Conservation (phyloP, 2,113 vertebrate species). For the Cichladusa arquata region DNA sequence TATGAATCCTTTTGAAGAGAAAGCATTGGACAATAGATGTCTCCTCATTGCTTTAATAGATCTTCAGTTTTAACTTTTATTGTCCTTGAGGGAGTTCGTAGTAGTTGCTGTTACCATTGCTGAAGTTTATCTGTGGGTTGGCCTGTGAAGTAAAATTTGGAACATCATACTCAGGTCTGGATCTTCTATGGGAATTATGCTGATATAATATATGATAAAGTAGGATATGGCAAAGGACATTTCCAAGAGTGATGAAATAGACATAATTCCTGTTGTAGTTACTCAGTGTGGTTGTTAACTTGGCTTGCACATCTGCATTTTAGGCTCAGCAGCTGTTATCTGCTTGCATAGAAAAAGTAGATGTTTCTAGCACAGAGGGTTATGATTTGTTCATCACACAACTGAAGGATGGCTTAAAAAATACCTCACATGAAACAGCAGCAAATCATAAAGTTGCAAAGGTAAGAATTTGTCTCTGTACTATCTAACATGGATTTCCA, state of each 20-base stretch:
- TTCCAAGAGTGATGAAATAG: neutral
- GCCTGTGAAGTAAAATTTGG: neutral
- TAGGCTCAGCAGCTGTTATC: slow-evolving; percentile 96
- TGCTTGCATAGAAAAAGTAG: slow-evolving; percentile 95
- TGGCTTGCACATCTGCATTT: neutral
- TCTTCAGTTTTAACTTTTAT: neutral
- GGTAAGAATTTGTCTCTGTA: slow-evolving; percentile 73
- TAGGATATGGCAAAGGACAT: neutral
- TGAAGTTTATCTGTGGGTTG: neutral
- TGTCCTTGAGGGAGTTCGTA: neutral
- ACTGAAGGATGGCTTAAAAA: slow-evolving; percentile 98
- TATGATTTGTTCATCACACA: slow-evolving; percentile 96
- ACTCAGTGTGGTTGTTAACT: neutral
- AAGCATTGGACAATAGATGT: neutral
- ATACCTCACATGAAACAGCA: slow-evolving; percentile 98
- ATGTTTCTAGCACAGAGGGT: slow-evolving; percentile 93
- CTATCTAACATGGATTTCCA: neutral
- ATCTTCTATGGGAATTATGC: neutral
- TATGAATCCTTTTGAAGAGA: neutral
- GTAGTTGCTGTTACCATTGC: neutral
- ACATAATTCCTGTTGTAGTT: neutral
- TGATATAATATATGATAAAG: neutral
- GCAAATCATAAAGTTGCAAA: slow-evolving; percentile 99
- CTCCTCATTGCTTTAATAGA: neutral
- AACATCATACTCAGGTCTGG: neutral